Evolutionary conservation across 2,113 vertebrate species (phyloP).

Genomic region (Oryzias celebensis): DNA sequence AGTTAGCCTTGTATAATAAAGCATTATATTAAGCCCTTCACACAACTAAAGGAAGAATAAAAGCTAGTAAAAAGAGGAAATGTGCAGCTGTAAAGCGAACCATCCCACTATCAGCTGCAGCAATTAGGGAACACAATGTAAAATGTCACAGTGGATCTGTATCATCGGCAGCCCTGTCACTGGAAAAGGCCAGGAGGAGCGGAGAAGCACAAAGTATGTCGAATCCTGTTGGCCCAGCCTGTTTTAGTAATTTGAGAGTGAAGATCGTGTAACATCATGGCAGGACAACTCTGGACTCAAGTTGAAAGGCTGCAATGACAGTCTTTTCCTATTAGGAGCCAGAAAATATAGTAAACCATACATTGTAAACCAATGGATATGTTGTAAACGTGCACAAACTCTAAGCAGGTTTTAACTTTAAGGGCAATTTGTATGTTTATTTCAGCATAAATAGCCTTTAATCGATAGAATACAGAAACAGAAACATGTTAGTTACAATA

Average conservation of each 20-base stretch:
- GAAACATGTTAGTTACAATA: background rate
- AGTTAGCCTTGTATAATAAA: conserved; percentile 29
- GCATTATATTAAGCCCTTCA: background rate
- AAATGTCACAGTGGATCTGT: conserved; percentile 78
- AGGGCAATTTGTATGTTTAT: too few relatives aligned
- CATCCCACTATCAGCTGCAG: conserved; percentile 63
- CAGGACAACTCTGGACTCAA: conserved; percentile 33
- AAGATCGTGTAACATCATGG: conserved; percentile 30
- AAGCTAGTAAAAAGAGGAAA: conserved; percentile 31
- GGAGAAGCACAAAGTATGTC: conserved; percentile 26
- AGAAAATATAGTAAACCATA: conserved; percentile 46
- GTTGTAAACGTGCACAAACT: conserved; percentile 12
- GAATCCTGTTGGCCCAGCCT: conserved; percentile 59
- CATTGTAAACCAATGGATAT: conserved; percentile 41
- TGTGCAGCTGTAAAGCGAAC: conserved; percentile 64
- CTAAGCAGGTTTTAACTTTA: too few relatives aligned
- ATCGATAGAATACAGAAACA: too few relatives aligned
- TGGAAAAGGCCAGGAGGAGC: conserved; percentile 65
- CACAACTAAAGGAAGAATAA: conserved; percentile 19
- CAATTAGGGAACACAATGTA: conserved; percentile 74
- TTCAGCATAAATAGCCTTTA: too few relatives aligned
- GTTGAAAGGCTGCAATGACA: conserved; percentile 49
- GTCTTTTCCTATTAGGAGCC: conserved; percentile 22
- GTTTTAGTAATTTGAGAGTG: conserved; percentile 43
- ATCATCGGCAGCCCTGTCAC: conserved; percentile 69